These are phyloP conservation scores for Ceratina australensis DNA, from an alignment of 1,140 invertebrate species.

Conservation along the genomic window DNA sequence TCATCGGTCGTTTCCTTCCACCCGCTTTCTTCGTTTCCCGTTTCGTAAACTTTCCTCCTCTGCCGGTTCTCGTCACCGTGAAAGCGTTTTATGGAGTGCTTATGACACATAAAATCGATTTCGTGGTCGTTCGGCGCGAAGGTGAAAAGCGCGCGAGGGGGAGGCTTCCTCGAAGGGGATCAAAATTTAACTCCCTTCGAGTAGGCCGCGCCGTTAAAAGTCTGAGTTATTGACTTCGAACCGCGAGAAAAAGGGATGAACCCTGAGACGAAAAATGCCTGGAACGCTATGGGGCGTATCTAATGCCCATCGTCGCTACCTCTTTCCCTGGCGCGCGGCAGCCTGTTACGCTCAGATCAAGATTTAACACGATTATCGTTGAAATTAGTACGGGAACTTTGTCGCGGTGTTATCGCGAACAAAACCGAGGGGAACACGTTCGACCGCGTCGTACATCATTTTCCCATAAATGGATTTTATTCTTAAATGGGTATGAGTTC, in stretches of 20 bases:
- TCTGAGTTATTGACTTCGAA: constrained; percentile 48
- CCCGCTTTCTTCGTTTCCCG: constrained; percentile 37
- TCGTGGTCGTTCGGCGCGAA: constrained; percentile 10
- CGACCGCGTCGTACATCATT: constrained; percentile 11
- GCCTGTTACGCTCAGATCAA: constrained; percentile 10
- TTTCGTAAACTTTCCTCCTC: constrained; percentile 31
- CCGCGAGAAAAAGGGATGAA: constrained; percentile 1
- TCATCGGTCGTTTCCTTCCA: background rate
- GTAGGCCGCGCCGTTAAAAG: constrained; percentile 25
- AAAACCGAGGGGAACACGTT: background rate
- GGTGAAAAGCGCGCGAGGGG: constrained; percentile 13
- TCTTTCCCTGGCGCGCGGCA: background rate
- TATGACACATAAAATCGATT: constrained; percentile 41
- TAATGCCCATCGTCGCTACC: constrained; percentile 31
- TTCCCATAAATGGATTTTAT: constrained; percentile 26
- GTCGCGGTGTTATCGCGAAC: constrained; percentile 6
- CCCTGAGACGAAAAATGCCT: constrained; percentile 45
- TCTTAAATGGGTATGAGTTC: background rate
- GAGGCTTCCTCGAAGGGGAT: background rate
- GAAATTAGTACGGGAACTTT: constrained; percentile 34
- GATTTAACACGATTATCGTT: constrained; percentile 27
- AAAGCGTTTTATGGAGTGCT: constrained; percentile 50
- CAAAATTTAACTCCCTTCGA: constrained; percentile 30
- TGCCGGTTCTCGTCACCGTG: background rate
- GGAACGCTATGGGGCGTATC: constrained; percentile 50